Percentiles rank a stretch among this genome's conserved stretches.
Evolutionary conservation across 2,797 vertebrate genomes (phyloP).

Genomic region (Ataeniobius toweri): DNA sequence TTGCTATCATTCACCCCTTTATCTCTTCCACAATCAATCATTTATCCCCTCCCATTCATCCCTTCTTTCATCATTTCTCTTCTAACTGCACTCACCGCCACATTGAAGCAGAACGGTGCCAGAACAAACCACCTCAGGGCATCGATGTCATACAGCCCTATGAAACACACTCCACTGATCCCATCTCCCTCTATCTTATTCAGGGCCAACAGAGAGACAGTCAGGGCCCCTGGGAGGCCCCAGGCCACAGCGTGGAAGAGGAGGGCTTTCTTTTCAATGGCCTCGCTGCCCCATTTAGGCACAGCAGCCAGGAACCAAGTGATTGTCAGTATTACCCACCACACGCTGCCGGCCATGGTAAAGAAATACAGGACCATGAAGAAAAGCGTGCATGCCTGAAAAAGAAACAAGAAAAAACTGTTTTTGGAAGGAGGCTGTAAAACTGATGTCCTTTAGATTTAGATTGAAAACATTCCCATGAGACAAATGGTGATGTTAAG

Average conservation of each 20-base stretch:
- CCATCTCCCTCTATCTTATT: conserved; percentile 98
- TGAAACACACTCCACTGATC: conserved; percentile 97
- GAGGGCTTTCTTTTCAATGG: conserved; percentile 97
- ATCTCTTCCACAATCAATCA: conserved; percentile 38
- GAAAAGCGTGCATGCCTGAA: conserved; percentile 89
- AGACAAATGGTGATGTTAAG: background rate
- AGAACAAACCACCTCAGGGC: conserved; percentile 95
- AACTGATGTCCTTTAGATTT: background rate
- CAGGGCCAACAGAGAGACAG: conserved; percentile 92
- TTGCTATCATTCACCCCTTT: conserved; percentile 37
- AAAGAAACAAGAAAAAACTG: background rate
- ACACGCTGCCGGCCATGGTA: conserved; percentile 97
- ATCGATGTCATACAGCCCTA: conserved; percentile 94
- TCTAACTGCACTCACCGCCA: conserved; percentile 79
- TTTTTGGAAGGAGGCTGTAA: conserved; percentile 4
- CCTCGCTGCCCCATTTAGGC: conserved; percentile 98
- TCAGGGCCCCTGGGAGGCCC: conserved; percentile 94
- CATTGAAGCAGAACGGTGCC: conserved; percentile 93
- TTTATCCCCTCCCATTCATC: conserved; percentile 31
- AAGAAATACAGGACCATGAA: conserved; percentile 99
- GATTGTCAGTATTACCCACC: conserved; percentile 99
- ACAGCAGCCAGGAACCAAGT: conserved; percentile 98
- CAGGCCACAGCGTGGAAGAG: conserved; percentile 96
- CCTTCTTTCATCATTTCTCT: conserved; percentile 54
- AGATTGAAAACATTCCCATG: background rate